Conservation (phyloP, 2,113 vertebrate genomes). For the Brevimyrus niger region DNA sequence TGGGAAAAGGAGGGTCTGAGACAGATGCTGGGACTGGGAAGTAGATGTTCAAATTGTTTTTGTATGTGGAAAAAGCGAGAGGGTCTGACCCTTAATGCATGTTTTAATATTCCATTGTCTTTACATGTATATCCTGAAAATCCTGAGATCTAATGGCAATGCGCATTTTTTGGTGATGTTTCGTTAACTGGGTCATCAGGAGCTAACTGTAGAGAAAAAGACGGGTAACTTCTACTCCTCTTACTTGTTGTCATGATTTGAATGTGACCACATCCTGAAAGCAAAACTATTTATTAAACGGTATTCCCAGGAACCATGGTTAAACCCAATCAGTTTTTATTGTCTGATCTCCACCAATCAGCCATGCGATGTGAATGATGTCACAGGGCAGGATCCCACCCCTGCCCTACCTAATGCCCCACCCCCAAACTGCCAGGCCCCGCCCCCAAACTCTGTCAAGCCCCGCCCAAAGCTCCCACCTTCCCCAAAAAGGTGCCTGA, state of each 20-base stretch:
- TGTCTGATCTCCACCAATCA: neutral
- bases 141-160: neutral
- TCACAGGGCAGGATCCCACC: neutral
- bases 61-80: neutral
- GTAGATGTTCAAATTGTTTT: neutral
- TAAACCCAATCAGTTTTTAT: neutral
- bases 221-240: neutral
- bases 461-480: slow-evolving; percentile 53
- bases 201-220: neutral
- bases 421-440: neutral
- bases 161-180: neutral
- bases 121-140: neutral
- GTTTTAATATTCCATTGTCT: neutral
- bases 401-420: neutral
- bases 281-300: neutral
- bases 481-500: slow-evolving; percentile 76
- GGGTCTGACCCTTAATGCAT: neutral
- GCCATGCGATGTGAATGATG: neutral
- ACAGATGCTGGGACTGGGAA: neutral
- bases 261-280: neutral
- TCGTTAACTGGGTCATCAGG: neutral
- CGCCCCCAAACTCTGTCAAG: neutral
- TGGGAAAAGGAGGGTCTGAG: neutral
- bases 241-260: neutral
- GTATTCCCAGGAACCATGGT: neutral